Conservation (phyloP, 2,888 invertebrate genomes). For the Disparrhopalites patrizii region DNA sequence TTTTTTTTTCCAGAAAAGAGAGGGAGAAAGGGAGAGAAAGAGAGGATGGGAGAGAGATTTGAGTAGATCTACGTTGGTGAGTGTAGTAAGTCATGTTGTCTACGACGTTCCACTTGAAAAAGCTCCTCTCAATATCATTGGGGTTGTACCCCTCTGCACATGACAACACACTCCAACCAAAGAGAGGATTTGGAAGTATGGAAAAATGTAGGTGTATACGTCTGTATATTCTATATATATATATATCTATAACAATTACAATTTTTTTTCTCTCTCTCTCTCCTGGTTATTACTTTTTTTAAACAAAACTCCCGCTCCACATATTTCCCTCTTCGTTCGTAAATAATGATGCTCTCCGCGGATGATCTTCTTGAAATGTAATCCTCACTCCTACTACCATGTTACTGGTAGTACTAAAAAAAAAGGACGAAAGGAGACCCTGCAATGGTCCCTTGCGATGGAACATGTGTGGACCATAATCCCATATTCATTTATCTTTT, state of each 20-base stretch:
- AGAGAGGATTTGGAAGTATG: background rate
- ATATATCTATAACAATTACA: background rate
- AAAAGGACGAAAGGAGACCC: no score
- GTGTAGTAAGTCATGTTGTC: no score
- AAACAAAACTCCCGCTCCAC: background rate
- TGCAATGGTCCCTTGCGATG: no score
- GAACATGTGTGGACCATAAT: background rate
- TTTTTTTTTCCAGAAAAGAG: no score
- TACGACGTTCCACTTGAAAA: no score
- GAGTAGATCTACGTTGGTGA: no score
- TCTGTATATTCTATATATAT: background rate
- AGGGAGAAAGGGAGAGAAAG: no score
- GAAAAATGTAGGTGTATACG: background rate
- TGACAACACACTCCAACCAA: background rate
- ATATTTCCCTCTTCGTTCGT: background rate
- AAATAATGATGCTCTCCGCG: constrained; percentile 4
- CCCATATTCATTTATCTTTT: constrained; percentile 7
- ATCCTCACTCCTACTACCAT: no score
- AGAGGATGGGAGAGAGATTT: no score
- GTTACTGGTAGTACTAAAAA: no score
- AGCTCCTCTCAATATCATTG: no score
- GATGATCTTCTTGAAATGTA: background rate
- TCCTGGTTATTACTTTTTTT: background rate
- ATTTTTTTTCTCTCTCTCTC: background rate
- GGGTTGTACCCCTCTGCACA: no score